Evolutionary conservation across 1,140 invertebrate genomes (phyloP), one percentile per base, ranked within the genome.

Genomic region (Conopomorpha cramerella): DNA sequence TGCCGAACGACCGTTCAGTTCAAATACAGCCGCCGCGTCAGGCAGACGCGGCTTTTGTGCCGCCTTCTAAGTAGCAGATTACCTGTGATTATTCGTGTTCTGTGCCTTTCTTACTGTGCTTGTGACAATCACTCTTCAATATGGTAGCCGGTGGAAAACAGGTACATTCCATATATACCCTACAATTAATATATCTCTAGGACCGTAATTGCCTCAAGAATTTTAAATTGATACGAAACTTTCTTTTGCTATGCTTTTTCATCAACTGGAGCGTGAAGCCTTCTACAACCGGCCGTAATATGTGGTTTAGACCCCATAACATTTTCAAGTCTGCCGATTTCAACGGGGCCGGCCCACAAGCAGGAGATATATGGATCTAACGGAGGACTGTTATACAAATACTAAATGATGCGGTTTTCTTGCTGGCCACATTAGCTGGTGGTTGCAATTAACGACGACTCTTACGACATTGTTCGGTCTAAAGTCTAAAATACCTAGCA

Each of bases 141-240:
- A 74, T 73, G 70, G 70, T 74, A 36, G 70, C 66, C 50, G 70
- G 70, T 48, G 70, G 70, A 32, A 74, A 74, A 62, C 70, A 74
- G 70, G 70, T 74, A 61, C 40, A 10, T 47, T 3, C 26, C 14
- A 47, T 36, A 12, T 32, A 35, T 30, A n/a, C n/a, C n/a, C n/a
- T n/a, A n/a, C n/a, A n/a, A n/a, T n/a, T n/a, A n/a, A n/a, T n/a
- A n/a, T n/a, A n/a, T n/a, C n/a, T n/a, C n/a, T n/a, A n/a, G n/a
- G n/a, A n/a, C n/a, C n/a, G n/a, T n/a, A n/a, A n/a, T n/a, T n/a
- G n/a, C n/a, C n/a, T n/a, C n/a, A n/a, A n/a, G n/a, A n/a, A n/a
- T n/a, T n/a, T n/a, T n/a, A n/a, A n/a, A n/a, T n/a, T 23, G 19
- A 23, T 23, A 23, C 19, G 19, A 10, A 10, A 10, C 19, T 23